Evolutionary conservation across 2,113 vertebrate genomes (phyloP).

Genomic region (Psilopsiagon aurifrons): DNA sequence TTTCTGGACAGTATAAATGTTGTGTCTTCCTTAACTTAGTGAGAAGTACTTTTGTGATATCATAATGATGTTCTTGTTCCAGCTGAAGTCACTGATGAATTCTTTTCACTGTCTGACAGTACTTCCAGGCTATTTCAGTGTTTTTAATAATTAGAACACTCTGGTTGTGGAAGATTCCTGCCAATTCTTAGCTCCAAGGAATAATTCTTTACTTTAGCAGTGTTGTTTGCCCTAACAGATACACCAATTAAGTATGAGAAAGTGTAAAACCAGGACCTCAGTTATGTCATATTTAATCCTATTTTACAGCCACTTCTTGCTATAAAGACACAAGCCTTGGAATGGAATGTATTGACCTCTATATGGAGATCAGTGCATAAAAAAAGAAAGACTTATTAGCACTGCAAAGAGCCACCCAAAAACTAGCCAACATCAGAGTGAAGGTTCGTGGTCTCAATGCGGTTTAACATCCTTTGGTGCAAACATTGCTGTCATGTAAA

Average conservation of each 20-base stretch:
- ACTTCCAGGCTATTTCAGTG: background rate
- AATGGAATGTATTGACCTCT: background rate
- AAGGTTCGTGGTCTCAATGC: background rate
- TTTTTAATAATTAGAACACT: background rate
- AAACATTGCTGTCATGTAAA: background rate
- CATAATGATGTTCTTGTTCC: background rate
- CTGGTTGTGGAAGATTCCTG: background rate
- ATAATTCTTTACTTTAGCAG: background rate
- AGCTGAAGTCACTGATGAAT: background rate
- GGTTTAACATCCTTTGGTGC: background rate
- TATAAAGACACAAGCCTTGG: background rate
- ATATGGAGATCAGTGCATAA: background rate
- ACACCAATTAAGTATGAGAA: background rate
- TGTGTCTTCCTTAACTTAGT: background rate
- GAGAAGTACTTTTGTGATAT: background rate
- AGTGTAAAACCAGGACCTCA: background rate
- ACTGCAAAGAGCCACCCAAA: background rate
- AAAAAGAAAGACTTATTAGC: background rate
- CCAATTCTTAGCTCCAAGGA: background rate
- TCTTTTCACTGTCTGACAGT: background rate
- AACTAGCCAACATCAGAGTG: background rate
- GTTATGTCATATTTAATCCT: background rate
- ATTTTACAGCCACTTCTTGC: background rate
- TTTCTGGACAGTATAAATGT: background rate
- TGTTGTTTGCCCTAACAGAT: background rate